Evolutionary conservation across 1,140 invertebrate species (phyloP).

Genomic region (Planococcus citri): DNA sequence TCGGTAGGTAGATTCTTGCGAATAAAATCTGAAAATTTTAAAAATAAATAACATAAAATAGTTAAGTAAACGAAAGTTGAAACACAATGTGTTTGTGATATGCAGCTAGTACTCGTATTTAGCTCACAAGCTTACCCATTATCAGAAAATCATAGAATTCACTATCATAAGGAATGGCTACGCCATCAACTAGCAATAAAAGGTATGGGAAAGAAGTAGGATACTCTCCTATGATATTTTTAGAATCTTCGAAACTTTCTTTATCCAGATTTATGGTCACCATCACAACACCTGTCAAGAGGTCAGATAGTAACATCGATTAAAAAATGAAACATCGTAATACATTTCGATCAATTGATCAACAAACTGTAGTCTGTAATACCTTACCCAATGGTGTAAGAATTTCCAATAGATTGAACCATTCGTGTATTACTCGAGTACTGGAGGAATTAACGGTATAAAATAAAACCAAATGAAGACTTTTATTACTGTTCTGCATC

Average conservation of each 20-base stretch:
- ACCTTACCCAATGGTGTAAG: background rate
- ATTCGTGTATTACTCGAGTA: background rate
- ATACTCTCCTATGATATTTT: background rate
- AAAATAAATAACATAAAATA: slow-evolving; percentile 24
- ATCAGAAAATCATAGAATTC: slow-evolving; percentile 3
- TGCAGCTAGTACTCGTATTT: too few relatives aligned
- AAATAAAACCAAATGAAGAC: slow-evolving; percentile 1
- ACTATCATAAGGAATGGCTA: background rate
- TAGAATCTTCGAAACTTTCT: background rate
- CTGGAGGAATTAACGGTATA: slow-evolving; percentile 1
- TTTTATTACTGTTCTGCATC: background rate
- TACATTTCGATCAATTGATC: too few relatives aligned
- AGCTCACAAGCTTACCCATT: background rate
- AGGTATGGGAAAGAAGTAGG: background rate
- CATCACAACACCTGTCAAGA: background rate
- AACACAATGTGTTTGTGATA: too few relatives aligned
- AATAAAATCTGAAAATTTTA: slow-evolving; percentile 55
- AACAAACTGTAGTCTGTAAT: too few relatives aligned
- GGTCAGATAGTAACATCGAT: too few relatives aligned
- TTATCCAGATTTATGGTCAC: background rate
- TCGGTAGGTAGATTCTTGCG: slow-evolving; percentile 70
- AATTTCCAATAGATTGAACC: slow-evolving; percentile 15
- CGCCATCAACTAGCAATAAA: background rate
- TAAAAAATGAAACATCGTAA: background rate
- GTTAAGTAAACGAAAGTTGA: background rate